A percentile compares a stretch with the other conserved stretches of the same genome.
Conservation (phyloP, 2,797 vertebrate species). For the Pelobates cultripes region DNA sequence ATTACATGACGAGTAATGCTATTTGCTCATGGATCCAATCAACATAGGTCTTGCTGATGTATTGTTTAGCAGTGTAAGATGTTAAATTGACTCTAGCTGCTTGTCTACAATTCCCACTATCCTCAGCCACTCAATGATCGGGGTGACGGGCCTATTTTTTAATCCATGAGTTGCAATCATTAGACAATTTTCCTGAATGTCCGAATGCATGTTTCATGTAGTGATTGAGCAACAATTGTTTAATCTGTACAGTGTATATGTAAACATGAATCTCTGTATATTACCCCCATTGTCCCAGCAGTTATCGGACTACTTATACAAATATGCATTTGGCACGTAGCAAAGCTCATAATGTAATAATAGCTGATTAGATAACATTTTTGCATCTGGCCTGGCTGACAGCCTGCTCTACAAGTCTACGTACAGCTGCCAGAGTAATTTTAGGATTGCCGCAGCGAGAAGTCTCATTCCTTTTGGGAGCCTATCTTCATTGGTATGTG, state of each 20-base stretch:
- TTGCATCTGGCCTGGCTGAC: conserved; percentile 33
- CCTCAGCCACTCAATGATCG: background rate
- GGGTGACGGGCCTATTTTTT: background rate
- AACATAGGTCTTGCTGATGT: too few species aligned
- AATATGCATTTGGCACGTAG: conserved; percentile 30
- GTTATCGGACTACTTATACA: conserved; percentile 33
- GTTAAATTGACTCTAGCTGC: too few species aligned
- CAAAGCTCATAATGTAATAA: conserved; percentile 44
- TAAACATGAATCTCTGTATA: background rate
- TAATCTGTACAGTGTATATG: background rate
- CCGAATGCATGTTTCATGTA: too few species aligned
- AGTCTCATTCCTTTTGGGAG: background rate
- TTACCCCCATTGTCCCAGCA: background rate
- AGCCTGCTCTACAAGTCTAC: background rate
- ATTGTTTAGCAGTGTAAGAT: too few species aligned
- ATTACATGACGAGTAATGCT: too few species aligned
- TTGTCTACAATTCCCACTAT: too few species aligned
- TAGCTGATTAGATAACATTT: conserved; percentile 45
- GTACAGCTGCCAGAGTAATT: conserved; percentile 33
- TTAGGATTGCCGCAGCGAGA: conserved; percentile 31
- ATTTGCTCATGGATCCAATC: too few species aligned
- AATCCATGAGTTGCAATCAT: background rate
- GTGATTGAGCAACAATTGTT: too few species aligned
- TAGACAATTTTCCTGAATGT: background rate
- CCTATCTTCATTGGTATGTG: background rate